Percentiles rank a stretch among this genome's conserved stretches.
phyloP scores from a whole-genome alignment of 1,140 invertebrate species.

The Drosophila guanche region DNA sequence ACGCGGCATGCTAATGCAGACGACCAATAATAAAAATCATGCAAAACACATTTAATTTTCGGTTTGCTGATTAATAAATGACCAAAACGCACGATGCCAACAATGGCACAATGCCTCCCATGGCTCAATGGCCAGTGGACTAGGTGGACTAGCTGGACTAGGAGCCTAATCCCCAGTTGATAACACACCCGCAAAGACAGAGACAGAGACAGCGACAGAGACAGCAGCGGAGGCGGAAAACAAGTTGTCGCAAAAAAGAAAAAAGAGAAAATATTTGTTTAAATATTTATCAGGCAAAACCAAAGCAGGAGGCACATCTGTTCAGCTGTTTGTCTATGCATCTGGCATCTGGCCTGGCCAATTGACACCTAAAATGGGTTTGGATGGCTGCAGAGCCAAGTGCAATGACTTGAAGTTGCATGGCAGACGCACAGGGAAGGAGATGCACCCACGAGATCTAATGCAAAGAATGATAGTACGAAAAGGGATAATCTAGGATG shows the following conservation, averaged over 20 bases:
- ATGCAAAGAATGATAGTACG: no score
- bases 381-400: background rate
- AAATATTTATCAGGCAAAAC: no score
- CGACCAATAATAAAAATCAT: constrained; percentile 67
- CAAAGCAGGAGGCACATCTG: no score
- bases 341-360: no score
- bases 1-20: constrained; percentile 62
- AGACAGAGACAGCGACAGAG: background rate
- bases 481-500: no score
- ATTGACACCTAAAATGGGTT: no score
- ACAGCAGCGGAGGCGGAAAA: background rate
- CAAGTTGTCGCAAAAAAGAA: background rate
- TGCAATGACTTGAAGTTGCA: background rate
- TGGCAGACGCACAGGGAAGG: no score
- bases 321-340: no score
- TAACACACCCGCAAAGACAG: constrained; percentile 2
- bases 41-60: constrained; percentile 65
- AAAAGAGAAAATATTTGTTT: no score
- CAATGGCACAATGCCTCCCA: background rate
- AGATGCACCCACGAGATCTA: no score
- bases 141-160: no score
- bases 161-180: background rate
- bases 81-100: constrained; percentile 21
- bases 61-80: constrained; percentile 60
- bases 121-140: no score